Evolutionary conservation across 2,113 vertebrate genomes (phyloP), one percentile per base, ranked within the genome.

Genomic region (Uropsilus gracilis): DNA sequence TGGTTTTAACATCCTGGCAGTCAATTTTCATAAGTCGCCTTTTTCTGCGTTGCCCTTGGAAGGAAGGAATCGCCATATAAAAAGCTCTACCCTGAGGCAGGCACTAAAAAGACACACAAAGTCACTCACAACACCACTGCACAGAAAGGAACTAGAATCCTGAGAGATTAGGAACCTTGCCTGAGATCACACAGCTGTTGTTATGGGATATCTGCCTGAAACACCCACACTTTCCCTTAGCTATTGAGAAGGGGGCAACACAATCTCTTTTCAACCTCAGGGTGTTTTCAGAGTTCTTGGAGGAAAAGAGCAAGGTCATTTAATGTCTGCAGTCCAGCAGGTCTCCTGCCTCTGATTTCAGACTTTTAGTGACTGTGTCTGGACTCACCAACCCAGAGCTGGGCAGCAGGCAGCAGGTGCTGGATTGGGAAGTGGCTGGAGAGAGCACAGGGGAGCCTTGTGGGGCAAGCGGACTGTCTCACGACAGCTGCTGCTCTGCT

Each of bases 91-190:
- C 34, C 18, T 0, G 64, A 68, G n/a, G 39, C 16, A 64, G 61
- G 46, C 34, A 59, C n/a, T 73, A 2, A 6, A n/a, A 0, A 55
- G 64, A 13, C 30, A 3, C 34, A 30, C 39, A 8, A 4, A 8
- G 34, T 2, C 66, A 39, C 34, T 24, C 1, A 37, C 17, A 22
- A 6, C 66, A 69, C 66, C 71, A 34, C 28, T 78, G 77, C 53
- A 48, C 1, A 30, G 53, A n/a, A 28, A 69, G 71, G 55, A 82
- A 64, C 46, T 55, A 34, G 50, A 73, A 20, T 63, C 24, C 66
- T 0, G n/a, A 68, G 57, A 82, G 63, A 11, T 44, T 66, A 71
- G 17, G 61, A 28, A 82, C 64, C 34, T 32, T 30, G 34, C 30
- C 50, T 7, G 8, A 71, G 44, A 17, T 59, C 64, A 59, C 59